Base-by-base conservation (phyloP, 2,888 invertebrate species). In the Ophioninae sp. region DNA sequence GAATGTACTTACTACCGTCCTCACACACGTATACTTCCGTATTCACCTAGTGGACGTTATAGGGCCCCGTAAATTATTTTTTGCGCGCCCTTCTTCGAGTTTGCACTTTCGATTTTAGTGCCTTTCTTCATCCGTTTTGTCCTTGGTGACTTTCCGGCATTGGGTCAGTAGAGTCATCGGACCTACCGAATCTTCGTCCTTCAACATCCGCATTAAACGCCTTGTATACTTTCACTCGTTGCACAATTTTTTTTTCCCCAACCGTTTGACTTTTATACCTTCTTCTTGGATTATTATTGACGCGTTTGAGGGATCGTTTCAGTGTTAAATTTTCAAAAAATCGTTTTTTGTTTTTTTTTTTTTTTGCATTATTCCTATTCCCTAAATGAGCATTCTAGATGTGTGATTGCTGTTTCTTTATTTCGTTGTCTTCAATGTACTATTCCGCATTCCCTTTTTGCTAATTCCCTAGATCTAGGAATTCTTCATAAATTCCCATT, bases 51-150 rank as follows among this genome's bases (percentile, higher is more conserved):
- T 39, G 74, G 74, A 68, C 74, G 75, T 78, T 83, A 81, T 83
- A 78, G 83, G 81, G n/a, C n/a, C 85, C 85, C 84, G 85, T 86
- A 82, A 85, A 87, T 87, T 83, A 84, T 82, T 57, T 73, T 78
- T 77, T 76, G 82, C 75, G 79, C 85, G 84, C 79, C 84, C 75
- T 80, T 84, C 68, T 69, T 44, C 41, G 30, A 75, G 76, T 67
- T 64, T 23, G 82, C 76, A 83, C 88, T 88, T 88, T 88, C 85
- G 84, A 86, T 88, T 89, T 89, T 89, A 88, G 81, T 74, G 82
- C 82, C 83, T 73, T 59, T 56, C n/a, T n/a, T n/a, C n/a, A n/a
- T n/a, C n/a, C 57, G 61, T 61, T 44, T 57, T 72, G 76, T n/a
- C 59, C 70, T 84, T 85, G 44, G 61, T 56, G 65, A 82, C 65